A percentile compares a stretch with the other conserved stretches of the same genome.
phyloP scores from a whole-genome alignment of 2,113 vertebrate genomes.

The Coregonus clupeaformis region DNA sequence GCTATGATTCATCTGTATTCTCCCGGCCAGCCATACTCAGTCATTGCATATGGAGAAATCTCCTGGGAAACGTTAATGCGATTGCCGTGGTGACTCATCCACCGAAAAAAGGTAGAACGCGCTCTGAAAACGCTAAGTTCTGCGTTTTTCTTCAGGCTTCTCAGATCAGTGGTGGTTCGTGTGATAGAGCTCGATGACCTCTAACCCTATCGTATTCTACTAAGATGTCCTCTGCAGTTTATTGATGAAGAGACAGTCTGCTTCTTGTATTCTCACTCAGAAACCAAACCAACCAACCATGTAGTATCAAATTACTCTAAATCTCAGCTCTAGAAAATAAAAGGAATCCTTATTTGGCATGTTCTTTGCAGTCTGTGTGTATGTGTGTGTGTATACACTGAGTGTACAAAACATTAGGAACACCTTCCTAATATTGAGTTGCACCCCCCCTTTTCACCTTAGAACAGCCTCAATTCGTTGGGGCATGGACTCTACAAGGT shows the following conservation, averaged over 20 bases:
- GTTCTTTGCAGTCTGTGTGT: too few species aligned
- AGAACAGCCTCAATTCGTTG: too few species aligned
- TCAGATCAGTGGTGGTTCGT: background rate
- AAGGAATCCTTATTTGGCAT: too few species aligned
- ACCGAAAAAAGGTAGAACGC: constrained; percentile 39
- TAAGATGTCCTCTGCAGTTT: background rate
- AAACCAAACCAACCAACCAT: background rate
- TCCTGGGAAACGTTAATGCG: constrained; percentile 19
- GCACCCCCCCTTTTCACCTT: too few species aligned
- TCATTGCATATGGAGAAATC: background rate
- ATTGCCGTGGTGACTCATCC: constrained; percentile 51
- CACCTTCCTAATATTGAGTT: too few species aligned
- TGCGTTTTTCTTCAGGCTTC: constrained; percentile 50
- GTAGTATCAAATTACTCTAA: background rate
- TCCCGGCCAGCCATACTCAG: constrained; percentile 7
- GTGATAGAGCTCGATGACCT: background rate
- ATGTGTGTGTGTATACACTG: too few species aligned
- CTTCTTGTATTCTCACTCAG: background rate
- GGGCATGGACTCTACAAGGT: too few species aligned
- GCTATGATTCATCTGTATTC: constrained; percentile 11
- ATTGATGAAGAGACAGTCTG: background rate
- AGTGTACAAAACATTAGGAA: too few species aligned
- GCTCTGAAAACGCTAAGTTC: constrained; percentile 55
- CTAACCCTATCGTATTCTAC: background rate
- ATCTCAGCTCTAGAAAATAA: too few species aligned